These are phyloP conservation scores for Campoletis raptor DNA, from an alignment of 2,888 invertebrate genomes.

Conservation along the genomic window DNA sequence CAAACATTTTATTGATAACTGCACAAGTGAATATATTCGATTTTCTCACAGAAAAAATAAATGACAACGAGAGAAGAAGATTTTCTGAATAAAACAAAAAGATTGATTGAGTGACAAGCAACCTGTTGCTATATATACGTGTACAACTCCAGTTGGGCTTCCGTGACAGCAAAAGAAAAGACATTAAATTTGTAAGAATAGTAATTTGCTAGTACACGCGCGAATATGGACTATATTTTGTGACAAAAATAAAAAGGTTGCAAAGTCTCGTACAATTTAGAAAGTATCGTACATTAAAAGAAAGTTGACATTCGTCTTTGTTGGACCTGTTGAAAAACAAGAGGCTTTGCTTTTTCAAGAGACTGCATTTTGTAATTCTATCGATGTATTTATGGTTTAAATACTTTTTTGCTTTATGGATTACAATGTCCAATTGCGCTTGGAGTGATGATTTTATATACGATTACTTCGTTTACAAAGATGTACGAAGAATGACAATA, in stretches of 20 bases:
- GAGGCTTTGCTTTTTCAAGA: neutral
- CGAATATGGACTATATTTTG: neutral
- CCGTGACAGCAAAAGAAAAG: neutral
- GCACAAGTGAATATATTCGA: neutral
- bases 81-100: neutral
- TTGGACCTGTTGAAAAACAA: neutral
- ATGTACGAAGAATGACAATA: conserved; percentile 46
- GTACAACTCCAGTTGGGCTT: neutral
- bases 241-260: neutral
- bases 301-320: neutral
- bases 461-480: conserved; percentile 57
- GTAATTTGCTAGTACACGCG: neutral
- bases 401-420: conserved; percentile 24
- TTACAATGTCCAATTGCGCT: neutral
- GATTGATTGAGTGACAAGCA: neutral
- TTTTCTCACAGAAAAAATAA: neutral
- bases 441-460: conserved; percentile 40
- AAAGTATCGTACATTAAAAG: neutral
- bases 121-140: neutral
- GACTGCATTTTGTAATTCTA: neutral
- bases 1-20: neutral
- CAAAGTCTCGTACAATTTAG: too few relatives aligned
- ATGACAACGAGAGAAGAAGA: neutral
- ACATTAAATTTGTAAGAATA: conserved; percentile 12
- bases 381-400: conserved; percentile 27